Conservation (phyloP, 2,113 vertebrate genomes). For the Spermophilus dauricus region DNA sequence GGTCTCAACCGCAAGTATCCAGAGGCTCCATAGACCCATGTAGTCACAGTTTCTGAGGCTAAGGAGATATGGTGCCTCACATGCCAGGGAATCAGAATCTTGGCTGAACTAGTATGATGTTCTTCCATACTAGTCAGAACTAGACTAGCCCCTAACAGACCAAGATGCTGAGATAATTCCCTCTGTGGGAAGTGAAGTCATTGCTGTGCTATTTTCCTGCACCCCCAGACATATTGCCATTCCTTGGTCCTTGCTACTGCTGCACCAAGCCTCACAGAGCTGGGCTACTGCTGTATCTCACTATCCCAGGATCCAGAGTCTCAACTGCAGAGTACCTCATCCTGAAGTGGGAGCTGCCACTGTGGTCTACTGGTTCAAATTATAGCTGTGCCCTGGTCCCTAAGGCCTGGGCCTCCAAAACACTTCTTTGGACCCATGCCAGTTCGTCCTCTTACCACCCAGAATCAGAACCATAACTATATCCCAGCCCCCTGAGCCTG, state of each 20-base stretch:
- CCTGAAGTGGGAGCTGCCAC: too few species aligned
- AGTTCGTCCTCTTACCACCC: neutral
- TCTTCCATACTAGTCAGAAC: neutral
- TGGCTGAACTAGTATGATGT: neutral
- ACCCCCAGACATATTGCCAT: neutral
- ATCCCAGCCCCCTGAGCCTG: neutral
- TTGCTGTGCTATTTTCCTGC: neutral
- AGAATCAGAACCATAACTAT: neutral
- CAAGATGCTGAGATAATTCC: neutral
- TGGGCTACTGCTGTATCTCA: neutral
- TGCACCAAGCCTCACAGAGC: neutral
- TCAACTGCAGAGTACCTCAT: too few species aligned
- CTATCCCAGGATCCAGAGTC: too few species aligned
- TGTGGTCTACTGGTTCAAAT: neutral
- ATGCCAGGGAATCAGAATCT: neutral
- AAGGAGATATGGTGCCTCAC: neutral
- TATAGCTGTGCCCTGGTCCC: neutral
- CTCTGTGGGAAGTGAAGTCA: neutral
- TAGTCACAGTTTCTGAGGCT: neutral
- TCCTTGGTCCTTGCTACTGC: neutral
- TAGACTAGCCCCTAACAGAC: neutral
- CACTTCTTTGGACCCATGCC: neutral
- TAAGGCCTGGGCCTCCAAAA: neutral
- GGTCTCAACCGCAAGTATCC: too few species aligned
- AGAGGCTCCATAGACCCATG: neutral